Evolutionary conservation across 1,140 invertebrate species (phyloP).

Genomic region (Drosophila baimaii): DNA sequence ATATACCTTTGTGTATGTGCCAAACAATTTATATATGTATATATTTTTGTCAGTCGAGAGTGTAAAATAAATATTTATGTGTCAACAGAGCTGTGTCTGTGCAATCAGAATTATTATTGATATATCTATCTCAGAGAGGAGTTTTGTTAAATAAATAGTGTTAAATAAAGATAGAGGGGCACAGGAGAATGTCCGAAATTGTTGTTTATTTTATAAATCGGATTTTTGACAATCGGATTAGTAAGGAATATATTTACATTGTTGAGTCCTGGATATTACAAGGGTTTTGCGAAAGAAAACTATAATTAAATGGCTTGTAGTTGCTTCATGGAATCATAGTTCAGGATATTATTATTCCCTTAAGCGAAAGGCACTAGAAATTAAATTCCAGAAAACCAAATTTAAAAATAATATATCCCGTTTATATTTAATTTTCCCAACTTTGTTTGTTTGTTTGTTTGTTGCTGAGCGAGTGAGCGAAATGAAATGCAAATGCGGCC

Average conservation of each 20-base stretch:
- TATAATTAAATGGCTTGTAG: not conserved
- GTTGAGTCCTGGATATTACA: not conserved
- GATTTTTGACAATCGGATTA: constrained; percentile 12
- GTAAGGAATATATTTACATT: not conserved
- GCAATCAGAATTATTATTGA: constrained; percentile 57
- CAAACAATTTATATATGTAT: not conserved
- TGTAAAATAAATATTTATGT: constrained; percentile 52
- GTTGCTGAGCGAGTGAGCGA: constrained; percentile 14
- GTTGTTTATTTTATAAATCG: constrained; percentile 6
- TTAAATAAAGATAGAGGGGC: constrained; percentile 1
- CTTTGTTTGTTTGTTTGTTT: constrained; percentile 13
- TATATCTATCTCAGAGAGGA: constrained; percentile 17
- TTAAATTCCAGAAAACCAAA: not conserved
- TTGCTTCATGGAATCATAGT: not conserved
- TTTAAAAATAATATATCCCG: constrained; percentile 12
- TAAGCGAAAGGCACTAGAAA: too few species aligned
- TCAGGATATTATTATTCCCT: too few species aligned
- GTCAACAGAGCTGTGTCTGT: constrained; percentile 49
- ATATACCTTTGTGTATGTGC: not conserved
- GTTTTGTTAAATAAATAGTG: constrained; percentile 5
- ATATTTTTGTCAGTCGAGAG: constrained; percentile 1
- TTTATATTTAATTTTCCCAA: constrained; percentile 13
- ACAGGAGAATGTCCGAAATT: not conserved
- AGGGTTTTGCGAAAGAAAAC: not conserved
- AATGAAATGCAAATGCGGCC: constrained; percentile 40